phyloP scores from a whole-genome alignment of 2,797 vertebrate genomes.

The Momotus momota region DNA sequence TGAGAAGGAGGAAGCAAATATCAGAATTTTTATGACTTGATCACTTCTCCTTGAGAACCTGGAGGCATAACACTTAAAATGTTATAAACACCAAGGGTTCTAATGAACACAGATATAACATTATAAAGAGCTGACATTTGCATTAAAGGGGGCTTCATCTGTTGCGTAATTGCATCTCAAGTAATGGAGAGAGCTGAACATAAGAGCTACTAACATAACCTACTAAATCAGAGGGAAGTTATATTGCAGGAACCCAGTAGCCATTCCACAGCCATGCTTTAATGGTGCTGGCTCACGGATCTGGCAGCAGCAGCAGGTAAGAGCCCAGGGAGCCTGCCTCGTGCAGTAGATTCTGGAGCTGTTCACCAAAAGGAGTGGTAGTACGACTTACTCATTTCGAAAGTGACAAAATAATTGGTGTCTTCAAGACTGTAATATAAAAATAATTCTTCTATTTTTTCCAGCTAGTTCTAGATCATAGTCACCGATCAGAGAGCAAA shows the following conservation, averaged over 20 bases:
- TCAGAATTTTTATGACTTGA: conserved; percentile 4
- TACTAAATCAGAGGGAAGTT: conserved; percentile 2
- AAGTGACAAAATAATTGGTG: not conserved
- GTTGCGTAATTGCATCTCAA: conserved; percentile 12
- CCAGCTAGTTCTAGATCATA: not conserved
- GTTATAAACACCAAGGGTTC: not conserved
- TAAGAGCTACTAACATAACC: not conserved
- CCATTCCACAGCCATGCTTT: accelerated
- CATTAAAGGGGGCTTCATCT: not conserved
- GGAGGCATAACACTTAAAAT: conserved; percentile 7
- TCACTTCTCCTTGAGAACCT: conserved; percentile 30
- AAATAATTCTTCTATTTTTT: not conserved
- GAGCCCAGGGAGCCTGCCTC: not conserved
- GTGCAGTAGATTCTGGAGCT: not conserved
- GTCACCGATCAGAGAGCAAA: not conserved
- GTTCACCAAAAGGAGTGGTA: not conserved
- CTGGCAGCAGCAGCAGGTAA: not conserved
- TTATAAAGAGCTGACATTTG: conserved; percentile 40
- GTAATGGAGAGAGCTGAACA: not conserved
- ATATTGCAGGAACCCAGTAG: not conserved
- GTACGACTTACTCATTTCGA: not conserved
- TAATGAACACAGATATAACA: not conserved
- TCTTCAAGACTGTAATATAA: not conserved
- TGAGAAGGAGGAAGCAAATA: conserved; percentile 50
- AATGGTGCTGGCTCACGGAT: not conserved